Evolutionary conservation across 37 sponge, comb jelly and placozoan species (phyloP).

Genomic region (Spongilla lacustris): DNA sequence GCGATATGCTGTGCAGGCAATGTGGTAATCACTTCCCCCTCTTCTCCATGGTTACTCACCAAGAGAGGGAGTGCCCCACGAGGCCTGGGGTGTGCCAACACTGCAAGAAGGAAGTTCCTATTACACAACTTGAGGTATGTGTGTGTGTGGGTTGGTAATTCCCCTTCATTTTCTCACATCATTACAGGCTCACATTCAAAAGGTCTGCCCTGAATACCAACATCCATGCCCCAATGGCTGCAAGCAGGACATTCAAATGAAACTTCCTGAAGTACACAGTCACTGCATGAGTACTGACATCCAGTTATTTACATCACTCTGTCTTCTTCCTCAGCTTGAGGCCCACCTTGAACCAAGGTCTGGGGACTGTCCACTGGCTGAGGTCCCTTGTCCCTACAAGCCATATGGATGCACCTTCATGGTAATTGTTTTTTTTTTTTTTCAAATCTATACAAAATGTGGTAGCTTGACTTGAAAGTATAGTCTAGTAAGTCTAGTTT

Average conservation of each 20-base stretch:
- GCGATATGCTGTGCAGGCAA: background rate
- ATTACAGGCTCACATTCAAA: conserved; percentile 40
- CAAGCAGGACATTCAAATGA: conserved; percentile 15
- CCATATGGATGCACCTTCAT: conserved; percentile 35
- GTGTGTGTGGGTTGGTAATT: background rate
- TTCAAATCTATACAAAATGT: too few species aligned
- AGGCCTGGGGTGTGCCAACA: conserved; percentile 42
- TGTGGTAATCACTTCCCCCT: background rate
- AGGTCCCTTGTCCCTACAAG: conserved; percentile 44
- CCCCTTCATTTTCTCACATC: background rate
- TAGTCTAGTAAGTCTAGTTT: too few species aligned
- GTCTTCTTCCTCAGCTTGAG: conserved; percentile 21
- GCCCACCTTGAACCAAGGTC: conserved; percentile 13
- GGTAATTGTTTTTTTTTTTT: conserved; percentile 12
- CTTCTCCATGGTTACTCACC: background rate
- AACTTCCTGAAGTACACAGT: conserved; percentile 21
- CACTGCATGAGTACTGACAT: background rate
- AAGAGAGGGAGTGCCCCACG: conserved; percentile 59
- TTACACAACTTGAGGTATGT: conserved; percentile 45
- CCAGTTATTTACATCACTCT: background rate
- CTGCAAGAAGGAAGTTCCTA: conserved; percentile 46
- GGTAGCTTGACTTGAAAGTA: too few species aligned
- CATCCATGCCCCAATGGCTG: conserved; percentile 52
- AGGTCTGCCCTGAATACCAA: conserved; percentile 33
- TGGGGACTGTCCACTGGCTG: conserved; percentile 57